A percentile compares a stretch with the other conserved stretches of the same genome.
Evolutionary conservation across 2,888 invertebrate genomes (phyloP).

Genomic region (Carcina quercana): DNA sequence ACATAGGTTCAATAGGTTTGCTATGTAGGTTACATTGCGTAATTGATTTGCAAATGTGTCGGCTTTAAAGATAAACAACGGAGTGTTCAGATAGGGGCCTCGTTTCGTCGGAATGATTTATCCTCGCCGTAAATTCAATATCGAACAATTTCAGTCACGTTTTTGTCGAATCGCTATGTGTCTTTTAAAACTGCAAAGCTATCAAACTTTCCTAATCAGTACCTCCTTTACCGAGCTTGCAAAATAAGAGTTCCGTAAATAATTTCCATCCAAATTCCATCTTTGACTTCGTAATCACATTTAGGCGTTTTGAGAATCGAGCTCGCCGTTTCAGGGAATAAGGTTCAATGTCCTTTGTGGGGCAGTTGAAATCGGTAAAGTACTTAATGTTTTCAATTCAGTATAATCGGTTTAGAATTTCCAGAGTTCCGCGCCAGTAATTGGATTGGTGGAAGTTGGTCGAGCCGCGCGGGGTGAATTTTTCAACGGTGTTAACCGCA

Average conservation of each 20-base stretch:
- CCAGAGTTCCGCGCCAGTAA: slow-evolving; percentile 66
- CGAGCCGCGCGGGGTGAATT: slow-evolving; percentile 43
- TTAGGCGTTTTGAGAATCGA: slow-evolving; percentile 29
- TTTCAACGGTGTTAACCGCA: slow-evolving; percentile 46
- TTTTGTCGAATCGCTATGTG: slow-evolving; percentile 44
- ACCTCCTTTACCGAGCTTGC: slow-evolving; percentile 46
- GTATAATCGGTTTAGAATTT: slow-evolving; percentile 75
- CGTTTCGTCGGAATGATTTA: too few relatives aligned
- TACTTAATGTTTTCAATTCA: slow-evolving; percentile 74
- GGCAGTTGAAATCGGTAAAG: slow-evolving; percentile 50
- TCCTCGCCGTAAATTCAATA: slow-evolving; percentile 30
- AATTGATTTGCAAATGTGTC: too few relatives aligned
- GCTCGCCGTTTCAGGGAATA: slow-evolving; percentile 34
- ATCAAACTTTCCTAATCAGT: slow-evolving; percentile 67
- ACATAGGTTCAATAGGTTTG: too few relatives aligned
- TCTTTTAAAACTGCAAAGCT: slow-evolving; percentile 42
- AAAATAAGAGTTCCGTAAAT: slow-evolving; percentile 61
- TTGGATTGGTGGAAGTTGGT: slow-evolving; percentile 63
- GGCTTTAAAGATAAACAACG: too few relatives aligned
- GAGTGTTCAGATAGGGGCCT: too few relatives aligned
- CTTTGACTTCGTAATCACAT: slow-evolving; percentile 58
- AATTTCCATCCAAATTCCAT: slow-evolving; percentile 63
- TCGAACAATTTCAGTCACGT: slow-evolving; percentile 43
- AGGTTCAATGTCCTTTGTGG: slow-evolving; percentile 37
- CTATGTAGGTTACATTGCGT: too few relatives aligned